Conservation (phyloP, 1,140 invertebrate genomes). For the Drosophila repleta region DNA sequence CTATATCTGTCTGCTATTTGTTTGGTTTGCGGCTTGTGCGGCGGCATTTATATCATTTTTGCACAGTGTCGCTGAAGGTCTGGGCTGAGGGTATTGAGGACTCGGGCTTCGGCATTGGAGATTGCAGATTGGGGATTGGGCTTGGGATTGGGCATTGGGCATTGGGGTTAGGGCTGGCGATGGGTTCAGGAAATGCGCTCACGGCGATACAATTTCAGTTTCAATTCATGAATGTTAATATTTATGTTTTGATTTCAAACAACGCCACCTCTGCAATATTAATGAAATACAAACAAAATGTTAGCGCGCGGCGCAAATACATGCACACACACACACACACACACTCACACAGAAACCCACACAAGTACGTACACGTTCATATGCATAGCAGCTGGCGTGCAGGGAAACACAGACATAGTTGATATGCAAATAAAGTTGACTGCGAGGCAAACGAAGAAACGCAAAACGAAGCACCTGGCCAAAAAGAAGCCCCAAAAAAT, state of each 20-base stretch:
- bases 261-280: constrained; percentile 82
- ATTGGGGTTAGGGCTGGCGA: constrained; percentile 18
- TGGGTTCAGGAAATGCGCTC: constrained; percentile 65
- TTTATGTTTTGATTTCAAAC: constrained; percentile 83
- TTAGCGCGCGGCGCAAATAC: constrained; percentile 64
- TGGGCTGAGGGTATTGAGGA: too few relatives aligned
- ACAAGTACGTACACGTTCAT: neutral
- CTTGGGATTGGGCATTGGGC: neutral
- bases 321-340: constrained; percentile 16
- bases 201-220: constrained; percentile 71
- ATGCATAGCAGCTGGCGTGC: constrained; percentile 10
- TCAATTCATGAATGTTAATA: constrained; percentile 83
- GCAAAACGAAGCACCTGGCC: constrained; percentile 46
- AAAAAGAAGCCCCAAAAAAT: constrained; percentile 73
- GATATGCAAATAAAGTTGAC: constrained; percentile 73
- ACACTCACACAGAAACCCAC: constrained; percentile 13
- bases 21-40: constrained; percentile 76
- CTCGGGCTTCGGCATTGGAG: neutral
- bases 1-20: constrained; percentile 51
- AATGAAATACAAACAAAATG: constrained; percentile 82
- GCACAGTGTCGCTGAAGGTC: constrained; percentile 20
- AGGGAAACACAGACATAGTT: constrained; percentile 61
- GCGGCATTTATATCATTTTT: constrained; percentile 77
- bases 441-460: constrained; percentile 52
- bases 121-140: neutral